Evolutionary conservation across 1,140 invertebrate species (phyloP).

Genomic region (Drosophila sechellia): DNA sequence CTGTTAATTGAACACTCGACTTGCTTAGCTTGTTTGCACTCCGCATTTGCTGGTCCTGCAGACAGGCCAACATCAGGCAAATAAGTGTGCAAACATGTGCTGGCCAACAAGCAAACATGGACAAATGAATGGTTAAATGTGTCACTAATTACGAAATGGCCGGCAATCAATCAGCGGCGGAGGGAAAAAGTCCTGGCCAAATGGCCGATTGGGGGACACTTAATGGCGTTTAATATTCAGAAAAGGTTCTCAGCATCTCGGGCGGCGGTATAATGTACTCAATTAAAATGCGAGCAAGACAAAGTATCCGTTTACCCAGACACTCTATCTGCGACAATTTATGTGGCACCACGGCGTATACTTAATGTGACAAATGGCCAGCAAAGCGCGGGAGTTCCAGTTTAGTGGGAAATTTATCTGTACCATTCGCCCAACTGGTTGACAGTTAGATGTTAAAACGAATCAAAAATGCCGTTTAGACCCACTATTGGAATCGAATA

Average conservation of each 20-base stretch:
- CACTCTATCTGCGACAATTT: constrained; percentile 33
- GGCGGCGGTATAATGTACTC: constrained; percentile 39
- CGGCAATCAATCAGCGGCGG: constrained; percentile 36
- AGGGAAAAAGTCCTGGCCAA: constrained; percentile 20
- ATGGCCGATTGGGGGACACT: constrained; percentile 40
- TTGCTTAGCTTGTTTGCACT: constrained; percentile 38
- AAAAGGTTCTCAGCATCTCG: constrained; percentile 43
- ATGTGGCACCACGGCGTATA: constrained; percentile 41
- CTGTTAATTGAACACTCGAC: constrained; percentile 43
- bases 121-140: constrained; percentile 44
- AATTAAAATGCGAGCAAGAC: constrained; percentile 47
- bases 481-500: too few relatives aligned
- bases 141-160: constrained; percentile 47
- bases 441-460: background rate
- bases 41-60: constrained; percentile 24
- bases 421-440: background rate
- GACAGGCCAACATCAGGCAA: constrained; percentile 32
- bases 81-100: constrained; percentile 45
- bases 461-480: background rate
- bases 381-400: constrained; percentile 4
- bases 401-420: background rate
- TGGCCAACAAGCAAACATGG: constrained; percentile 26
- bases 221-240: constrained; percentile 44
- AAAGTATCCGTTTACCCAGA: constrained; percentile 34
- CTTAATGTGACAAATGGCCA: constrained; percentile 51